Base-by-base conservation (phyloP, 2,113 vertebrate species). In the Trematocara variabile region DNA sequence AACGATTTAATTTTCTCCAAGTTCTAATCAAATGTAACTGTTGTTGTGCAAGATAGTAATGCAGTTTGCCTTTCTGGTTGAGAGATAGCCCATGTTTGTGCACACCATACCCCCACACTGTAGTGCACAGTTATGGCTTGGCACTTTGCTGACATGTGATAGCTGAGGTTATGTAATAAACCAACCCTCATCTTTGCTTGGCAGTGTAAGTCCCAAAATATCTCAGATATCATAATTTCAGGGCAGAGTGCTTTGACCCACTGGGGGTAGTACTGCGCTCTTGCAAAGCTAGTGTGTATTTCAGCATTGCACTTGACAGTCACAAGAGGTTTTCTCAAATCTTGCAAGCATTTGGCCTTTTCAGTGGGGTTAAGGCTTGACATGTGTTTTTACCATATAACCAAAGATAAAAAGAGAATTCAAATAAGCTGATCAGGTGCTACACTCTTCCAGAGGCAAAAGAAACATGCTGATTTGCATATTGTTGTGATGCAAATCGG, bases 141-240 rank as follows among this genome's bases (percentile, higher is more conserved):
- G 46, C 46, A 80, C 83, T 86, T 82, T 81, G 50, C 81, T 85
- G 68, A 82, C 80, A 90, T 81, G 8, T 79, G 82, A 86, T 87
- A 93, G 87, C 81, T 86, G 81, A 88, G 39, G 79, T 91, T 93
- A 92, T 82, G 82, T 93, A 92, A 93, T 80, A 54, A 55, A 52
- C 83, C 39, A 77, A 20, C 33, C 16, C 55, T 52, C 14, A 10
- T 54, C 34, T 28, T 58, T 39, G 77, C 50, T 75, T 77, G 48
- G 80, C 63, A 81, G 13, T 81, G 28, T 89, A 46, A 8, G 46
- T 93, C 88, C 79, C 33, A 82, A 85, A 93, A 93, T 93, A 95
- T 82, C 88, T 87, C 77, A 89, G 56, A 88, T 81, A 77, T 79
- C 80, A 82, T 82, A 39, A 55, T 75, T 85, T 88, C 82, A 90